Evolutionary conservation across 2,113 vertebrate genomes (phyloP).

Genomic region (Vireo altiloquus): DNA sequence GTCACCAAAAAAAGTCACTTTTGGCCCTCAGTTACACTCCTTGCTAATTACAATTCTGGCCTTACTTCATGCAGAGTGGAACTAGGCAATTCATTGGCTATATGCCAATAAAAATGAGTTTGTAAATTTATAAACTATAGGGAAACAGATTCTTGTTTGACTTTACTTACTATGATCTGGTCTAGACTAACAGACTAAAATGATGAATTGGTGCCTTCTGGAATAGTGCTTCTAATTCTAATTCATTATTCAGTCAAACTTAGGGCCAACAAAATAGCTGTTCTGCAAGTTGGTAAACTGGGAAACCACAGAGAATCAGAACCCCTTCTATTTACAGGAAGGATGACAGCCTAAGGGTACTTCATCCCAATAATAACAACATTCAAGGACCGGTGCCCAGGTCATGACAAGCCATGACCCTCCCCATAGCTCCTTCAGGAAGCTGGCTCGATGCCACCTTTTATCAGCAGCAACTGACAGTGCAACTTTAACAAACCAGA

Average conservation of each 20-base stretch:
- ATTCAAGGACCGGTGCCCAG: slow-evolving; percentile 83
- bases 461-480: slow-evolving; percentile 62
- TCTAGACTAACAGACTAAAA: not conserved
- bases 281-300: slow-evolving; percentile 62
- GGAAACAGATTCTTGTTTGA: not conserved
- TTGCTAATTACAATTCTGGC: not conserved
- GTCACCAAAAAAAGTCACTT: not conserved
- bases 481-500: slow-evolving; percentile 61
- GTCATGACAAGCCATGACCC: slow-evolving; percentile 87
- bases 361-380: slow-evolving; percentile 90
- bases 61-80: not conserved
- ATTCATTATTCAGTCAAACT: slow-evolving; percentile 34
- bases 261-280: slow-evolving; percentile 28
- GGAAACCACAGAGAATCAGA: slow-evolving; percentile 56
- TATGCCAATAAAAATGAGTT: not conserved
- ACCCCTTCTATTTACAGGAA: slow-evolving; percentile 72
- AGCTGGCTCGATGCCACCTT: slow-evolving; percentile 79
- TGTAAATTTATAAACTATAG: not conserved
- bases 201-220: not conserved
- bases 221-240: not conserved
- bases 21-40: not conserved
- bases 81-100: not conserved
- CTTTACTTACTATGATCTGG: not conserved
- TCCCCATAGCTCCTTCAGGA: slow-evolving; percentile 78
- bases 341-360: slow-evolving; percentile 79